These are phyloP conservation scores for Azorinus chamasolen DNA, from an alignment of 2,888 invertebrate genomes.

Conservation along the genomic window DNA sequence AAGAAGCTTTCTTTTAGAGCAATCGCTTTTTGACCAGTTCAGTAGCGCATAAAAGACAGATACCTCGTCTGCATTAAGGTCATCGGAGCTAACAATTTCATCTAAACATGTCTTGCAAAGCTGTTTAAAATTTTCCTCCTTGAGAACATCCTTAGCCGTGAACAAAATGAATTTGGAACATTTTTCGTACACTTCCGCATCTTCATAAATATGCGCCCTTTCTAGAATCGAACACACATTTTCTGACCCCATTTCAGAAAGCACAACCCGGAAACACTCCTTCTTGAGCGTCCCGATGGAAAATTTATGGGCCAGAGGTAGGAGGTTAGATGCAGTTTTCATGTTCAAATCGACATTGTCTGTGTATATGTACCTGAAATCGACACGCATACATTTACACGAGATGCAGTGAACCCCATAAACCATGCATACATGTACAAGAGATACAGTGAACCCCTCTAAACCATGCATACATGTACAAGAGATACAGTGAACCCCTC, in stretches of 20 bases:
- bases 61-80: conserved; percentile 53
- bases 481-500: too few relatives aligned
- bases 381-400: neutral
- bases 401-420: neutral
- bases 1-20: conserved; percentile 27
- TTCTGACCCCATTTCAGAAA: conserved; percentile 52
- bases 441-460: too few relatives aligned
- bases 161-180: conserved; percentile 56
- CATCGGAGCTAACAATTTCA: conserved; percentile 45
- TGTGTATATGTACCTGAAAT: conserved; percentile 52
- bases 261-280: conserved; percentile 35
- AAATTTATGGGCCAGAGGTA: conserved; percentile 30
- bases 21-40: conserved; percentile 56
- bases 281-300: conserved; percentile 27
- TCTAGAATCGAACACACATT: conserved; percentile 51
- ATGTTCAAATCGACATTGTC: conserved; percentile 35
- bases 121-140: conserved; percentile 25
- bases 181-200: conserved; percentile 27
- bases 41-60: conserved; percentile 46
- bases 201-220: conserved; percentile 33
- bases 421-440: too few relatives aligned
- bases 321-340: conserved; percentile 8
- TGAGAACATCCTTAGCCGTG: conserved; percentile 50
- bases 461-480: too few relatives aligned
- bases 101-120: conserved; percentile 51